These are phyloP conservation scores for Anarhynchus alexandrinus DNA, from an alignment of 2,113 vertebrate genomes.

Conservation along the genomic window DNA sequence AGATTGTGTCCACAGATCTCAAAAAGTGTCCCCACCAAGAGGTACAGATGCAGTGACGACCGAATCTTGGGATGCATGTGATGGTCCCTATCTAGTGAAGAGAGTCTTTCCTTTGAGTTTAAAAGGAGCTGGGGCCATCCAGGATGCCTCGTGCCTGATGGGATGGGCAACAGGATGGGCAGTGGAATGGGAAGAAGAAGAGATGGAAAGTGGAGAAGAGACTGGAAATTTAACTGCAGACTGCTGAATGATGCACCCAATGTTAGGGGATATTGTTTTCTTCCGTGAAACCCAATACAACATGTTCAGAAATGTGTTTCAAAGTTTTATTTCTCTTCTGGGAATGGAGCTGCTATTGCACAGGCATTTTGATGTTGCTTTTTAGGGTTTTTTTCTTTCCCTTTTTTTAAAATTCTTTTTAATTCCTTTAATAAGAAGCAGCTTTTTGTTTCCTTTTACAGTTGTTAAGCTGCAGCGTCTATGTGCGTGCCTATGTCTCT, in stretches of 20 bases:
- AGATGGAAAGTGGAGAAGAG: neutral
- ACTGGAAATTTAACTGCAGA: neutral
- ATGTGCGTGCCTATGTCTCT: neutral
- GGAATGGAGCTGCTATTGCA: neutral
- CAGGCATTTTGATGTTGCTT: neutral
- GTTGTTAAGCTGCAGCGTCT: neutral
- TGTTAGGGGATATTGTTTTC: neutral
- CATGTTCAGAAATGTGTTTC: neutral
- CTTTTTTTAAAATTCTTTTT: neutral
- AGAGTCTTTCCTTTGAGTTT: neutral
- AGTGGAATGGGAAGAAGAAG: neutral
- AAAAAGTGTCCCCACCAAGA: neutral
- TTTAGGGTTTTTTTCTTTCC: neutral
- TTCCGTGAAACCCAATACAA: neutral
- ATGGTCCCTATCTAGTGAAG: neutral
- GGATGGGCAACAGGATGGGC: no score
- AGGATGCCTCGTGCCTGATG: neutral
- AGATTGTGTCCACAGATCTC: neutral
- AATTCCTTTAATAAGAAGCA: neutral
- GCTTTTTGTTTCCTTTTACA: slow-evolving; percentile 1
- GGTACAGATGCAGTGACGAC: neutral
- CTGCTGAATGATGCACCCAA: neutral
- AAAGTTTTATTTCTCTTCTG: neutral
- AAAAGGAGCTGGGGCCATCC: neutral
- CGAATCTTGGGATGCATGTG: neutral